Conservation (phyloP, 1,140 invertebrate species). For the Pissodes strobi region DNA sequence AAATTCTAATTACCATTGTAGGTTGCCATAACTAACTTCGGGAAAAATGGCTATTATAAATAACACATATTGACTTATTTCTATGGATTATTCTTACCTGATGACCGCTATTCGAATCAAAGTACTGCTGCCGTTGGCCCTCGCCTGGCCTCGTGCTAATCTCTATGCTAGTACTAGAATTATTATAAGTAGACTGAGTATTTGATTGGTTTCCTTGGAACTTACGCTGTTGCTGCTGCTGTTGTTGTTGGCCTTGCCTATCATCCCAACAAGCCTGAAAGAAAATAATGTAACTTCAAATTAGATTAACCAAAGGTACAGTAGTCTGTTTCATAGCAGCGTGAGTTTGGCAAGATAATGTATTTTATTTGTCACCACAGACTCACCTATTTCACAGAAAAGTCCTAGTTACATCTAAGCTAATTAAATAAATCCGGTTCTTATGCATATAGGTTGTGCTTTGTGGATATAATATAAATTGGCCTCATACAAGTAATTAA, state of each 20-base stretch:
- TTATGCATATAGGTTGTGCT: too few species aligned
- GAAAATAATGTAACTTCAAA: slow-evolving; percentile 34
- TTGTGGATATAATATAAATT: too few species aligned
- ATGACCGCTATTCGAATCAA: slow-evolving; percentile 57
- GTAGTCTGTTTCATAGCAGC: background rate
- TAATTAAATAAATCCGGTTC: too few species aligned
- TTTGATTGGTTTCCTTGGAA: slow-evolving; percentile 30
- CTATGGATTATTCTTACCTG: slow-evolving; percentile 16
- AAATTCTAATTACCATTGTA: too few species aligned
- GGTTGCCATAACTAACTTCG: too few species aligned
- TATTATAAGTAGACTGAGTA: slow-evolving; percentile 37
- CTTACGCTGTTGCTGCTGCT: slow-evolving; percentile 36
- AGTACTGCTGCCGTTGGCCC: slow-evolving; percentile 59
- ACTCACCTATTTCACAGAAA: too few species aligned
- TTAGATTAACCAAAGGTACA: background rate
- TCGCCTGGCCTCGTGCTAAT: slow-evolving; percentile 21
- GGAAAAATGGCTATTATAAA: too few species aligned
- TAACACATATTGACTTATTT: too few species aligned
- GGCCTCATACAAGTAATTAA: too few species aligned
- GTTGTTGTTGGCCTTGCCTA: slow-evolving; percentile 42
- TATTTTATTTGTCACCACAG: too few species aligned
- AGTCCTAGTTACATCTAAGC: too few species aligned
- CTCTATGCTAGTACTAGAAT: slow-evolving; percentile 34
- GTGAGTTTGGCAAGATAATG: too few species aligned
- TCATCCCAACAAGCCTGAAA: slow-evolving; percentile 60